A percentile compares a stretch with the other conserved stretches of the same genome.
phyloP scores from a whole-genome alignment of 2,888 invertebrate genomes.

The Agonopterix alstromeriana region DNA sequence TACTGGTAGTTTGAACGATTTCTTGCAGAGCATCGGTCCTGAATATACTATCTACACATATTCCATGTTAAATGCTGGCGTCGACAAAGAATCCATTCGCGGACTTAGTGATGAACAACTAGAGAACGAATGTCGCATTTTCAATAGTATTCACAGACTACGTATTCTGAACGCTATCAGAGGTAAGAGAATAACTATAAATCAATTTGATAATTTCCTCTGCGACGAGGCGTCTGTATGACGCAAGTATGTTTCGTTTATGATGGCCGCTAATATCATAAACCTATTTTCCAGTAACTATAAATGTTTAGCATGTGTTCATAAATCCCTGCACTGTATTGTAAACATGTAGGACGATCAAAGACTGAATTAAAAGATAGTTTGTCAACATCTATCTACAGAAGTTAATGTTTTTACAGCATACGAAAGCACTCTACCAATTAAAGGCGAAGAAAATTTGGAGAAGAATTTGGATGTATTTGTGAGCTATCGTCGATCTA shows the following conservation, averaged over 20 bases:
- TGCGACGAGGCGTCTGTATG: conserved; percentile 1
- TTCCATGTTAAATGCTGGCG: conserved; percentile 95
- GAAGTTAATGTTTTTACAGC: conserved; percentile 46
- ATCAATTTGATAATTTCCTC: conserved; percentile 9
- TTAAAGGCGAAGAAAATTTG: conserved; percentile 84
- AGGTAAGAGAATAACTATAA: conserved; percentile 47
- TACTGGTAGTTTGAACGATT: conserved; percentile 91
- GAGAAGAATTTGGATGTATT: conserved; percentile 97
- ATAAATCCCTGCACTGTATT: conserved; percentile 1
- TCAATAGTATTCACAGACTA: conserved; percentile 95
- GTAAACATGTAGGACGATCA: conserved; percentile 6
- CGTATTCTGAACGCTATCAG: conserved; percentile 93
- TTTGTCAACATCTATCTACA: not conserved
- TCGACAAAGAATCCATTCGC: conserved; percentile 92
- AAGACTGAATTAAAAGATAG: conserved; percentile 1
- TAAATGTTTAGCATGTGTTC: not conserved
- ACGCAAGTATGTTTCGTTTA: conserved; percentile 13
- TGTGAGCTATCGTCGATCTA: conserved; percentile 97
- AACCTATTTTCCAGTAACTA: conserved; percentile 12
- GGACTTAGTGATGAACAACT: conserved; percentile 95
- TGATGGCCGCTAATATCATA: conserved; percentile 12
- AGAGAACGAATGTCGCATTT: conserved; percentile 91
- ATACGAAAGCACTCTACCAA: conserved; percentile 80
- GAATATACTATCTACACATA: conserved; percentile 98
- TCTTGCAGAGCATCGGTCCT: conserved; percentile 88